Conservation (phyloP, 1,140 invertebrate species). For the Agraylea sexmaculata region DNA sequence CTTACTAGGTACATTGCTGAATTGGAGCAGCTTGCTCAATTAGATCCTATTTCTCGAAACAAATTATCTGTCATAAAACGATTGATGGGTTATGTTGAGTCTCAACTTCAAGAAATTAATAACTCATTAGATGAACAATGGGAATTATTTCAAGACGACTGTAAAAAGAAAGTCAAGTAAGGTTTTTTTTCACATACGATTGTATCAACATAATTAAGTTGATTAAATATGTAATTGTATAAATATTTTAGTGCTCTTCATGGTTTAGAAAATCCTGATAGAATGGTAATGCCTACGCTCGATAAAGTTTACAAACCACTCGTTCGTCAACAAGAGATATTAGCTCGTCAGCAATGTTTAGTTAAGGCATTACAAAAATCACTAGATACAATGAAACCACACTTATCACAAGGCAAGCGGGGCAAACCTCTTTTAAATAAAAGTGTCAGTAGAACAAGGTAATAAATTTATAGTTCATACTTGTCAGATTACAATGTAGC, state of each 20-base stretch:
- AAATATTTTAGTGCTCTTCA: constrained; percentile 13
- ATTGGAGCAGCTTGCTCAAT: constrained; percentile 37
- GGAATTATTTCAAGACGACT: constrained; percentile 41
- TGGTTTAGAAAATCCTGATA: constrained; percentile 22
- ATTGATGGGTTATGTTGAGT: constrained; percentile 47
- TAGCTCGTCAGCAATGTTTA: constrained; percentile 38
- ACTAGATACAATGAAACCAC: constrained; percentile 4
- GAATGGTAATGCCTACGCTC: constrained; percentile 44
- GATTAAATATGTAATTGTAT: constrained; percentile 1
- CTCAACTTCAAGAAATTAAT: constrained; percentile 44
- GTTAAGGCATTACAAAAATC: constrained; percentile 36
- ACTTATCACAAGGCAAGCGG: constrained; percentile 9
- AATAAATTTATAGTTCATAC: no score
- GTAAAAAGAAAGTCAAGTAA: constrained; percentile 32
- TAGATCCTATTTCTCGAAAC: constrained; percentile 45
- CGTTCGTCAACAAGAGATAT: constrained; percentile 47
- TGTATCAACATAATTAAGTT: constrained; percentile 7
- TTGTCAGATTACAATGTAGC: no score
- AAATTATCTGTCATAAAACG: constrained; percentile 44
- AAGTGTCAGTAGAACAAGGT: no score
- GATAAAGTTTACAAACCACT: constrained; percentile 57
- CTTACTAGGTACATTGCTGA: constrained; percentile 16
- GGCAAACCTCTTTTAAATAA: constrained; percentile 5
- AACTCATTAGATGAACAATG: constrained; percentile 48
- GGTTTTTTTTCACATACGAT: constrained; percentile 9